Percentiles rank a stretch among this genome's conserved stretches.
Evolutionary conservation across 2,113 vertebrate species (phyloP).

Genomic region (Tiliqua scincoides): DNA sequence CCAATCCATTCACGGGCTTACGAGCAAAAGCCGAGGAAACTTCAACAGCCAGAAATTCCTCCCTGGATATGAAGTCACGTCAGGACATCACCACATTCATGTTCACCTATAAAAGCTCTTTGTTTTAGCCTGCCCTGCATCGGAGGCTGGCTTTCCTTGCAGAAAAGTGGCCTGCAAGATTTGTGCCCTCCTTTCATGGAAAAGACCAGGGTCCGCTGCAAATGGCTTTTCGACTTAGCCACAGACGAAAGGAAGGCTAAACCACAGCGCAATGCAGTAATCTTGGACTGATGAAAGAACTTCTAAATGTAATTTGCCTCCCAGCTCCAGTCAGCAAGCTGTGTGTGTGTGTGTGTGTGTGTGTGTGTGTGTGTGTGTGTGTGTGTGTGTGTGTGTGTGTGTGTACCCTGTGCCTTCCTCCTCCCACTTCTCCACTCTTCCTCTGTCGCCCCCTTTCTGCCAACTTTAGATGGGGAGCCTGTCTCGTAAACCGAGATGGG

Average conservation of each 20-base stretch:
- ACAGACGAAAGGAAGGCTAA: not conserved
- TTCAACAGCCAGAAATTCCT: constrained; percentile 1
- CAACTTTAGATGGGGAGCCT: too few relatives aligned
- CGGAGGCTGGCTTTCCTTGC: not conserved
- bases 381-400: too few relatives aligned
- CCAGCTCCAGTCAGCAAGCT: too few relatives aligned
- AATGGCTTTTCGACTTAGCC: not conserved
- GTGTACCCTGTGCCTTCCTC: too few relatives aligned
- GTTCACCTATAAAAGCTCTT: not conserved
- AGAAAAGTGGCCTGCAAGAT: not conserved
- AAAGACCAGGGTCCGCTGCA: not conserved
- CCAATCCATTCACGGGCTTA: not conserved
- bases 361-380: too few relatives aligned
- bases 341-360: too few relatives aligned
- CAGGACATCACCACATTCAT: rapidly evolving
- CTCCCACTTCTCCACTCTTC: too few relatives aligned
- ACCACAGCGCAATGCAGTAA: not conserved
- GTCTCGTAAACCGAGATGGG: too few relatives aligned
- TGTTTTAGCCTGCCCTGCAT: not conserved
- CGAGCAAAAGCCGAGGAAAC: rapidly evolving
- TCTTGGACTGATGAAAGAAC: not conserved
- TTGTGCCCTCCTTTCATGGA: not conserved
- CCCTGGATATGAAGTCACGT: rapidly evolving
- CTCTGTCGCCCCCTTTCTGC: too few relatives aligned
- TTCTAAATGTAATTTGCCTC: not conserved